phyloP scores from a whole-genome alignment of 2,797 vertebrate species.

The Neostethus bicornis region DNA sequence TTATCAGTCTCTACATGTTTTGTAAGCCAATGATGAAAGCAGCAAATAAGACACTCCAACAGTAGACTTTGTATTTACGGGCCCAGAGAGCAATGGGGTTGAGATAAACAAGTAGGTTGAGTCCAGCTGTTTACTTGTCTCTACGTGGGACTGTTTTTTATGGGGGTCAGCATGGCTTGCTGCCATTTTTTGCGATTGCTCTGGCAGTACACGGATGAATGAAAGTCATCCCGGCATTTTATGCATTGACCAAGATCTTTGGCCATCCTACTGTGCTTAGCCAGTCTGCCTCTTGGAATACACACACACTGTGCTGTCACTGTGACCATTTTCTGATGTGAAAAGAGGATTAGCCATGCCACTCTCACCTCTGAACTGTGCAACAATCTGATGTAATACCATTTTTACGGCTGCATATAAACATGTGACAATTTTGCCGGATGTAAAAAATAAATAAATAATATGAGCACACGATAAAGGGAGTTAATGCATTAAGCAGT shows the following conservation, averaged over 20 bases:
- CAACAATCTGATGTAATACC: conserved; percentile 20
- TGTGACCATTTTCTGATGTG: conserved; percentile 29
- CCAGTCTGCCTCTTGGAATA: conserved; percentile 30
- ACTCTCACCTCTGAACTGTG: conserved; percentile 25
- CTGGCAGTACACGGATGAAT: conserved; percentile 33
- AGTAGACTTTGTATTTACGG: conserved; percentile 21
- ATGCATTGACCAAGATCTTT: conserved; percentile 33
- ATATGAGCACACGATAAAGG: conserved; percentile 46
- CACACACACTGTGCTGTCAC: conserved; percentile 20
- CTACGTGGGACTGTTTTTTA: conserved; percentile 44
- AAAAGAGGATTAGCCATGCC: conserved; percentile 27
- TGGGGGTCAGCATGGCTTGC: conserved; percentile 32
- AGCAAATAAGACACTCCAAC: conserved; percentile 20
- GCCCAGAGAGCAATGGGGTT: conserved; percentile 19
- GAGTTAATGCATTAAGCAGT: conserved; percentile 38
- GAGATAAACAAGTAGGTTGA: conserved; percentile 41
- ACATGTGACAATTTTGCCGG: conserved; percentile 57
- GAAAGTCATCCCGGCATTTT: conserved; percentile 40
- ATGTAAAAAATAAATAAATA: conserved; percentile 43
- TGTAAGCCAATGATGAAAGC: conserved; percentile 17
- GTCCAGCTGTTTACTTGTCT: conserved; percentile 38
- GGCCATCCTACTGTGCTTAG: conserved; percentile 37
- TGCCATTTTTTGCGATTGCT: conserved; percentile 11
- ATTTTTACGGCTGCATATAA: conserved; percentile 52
- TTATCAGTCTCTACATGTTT: neutral